A percentile compares a stretch with the other conserved stretches of the same genome.
Conservation (phyloP, 2,797 vertebrate species). For the Squalus acanthias region DNA sequence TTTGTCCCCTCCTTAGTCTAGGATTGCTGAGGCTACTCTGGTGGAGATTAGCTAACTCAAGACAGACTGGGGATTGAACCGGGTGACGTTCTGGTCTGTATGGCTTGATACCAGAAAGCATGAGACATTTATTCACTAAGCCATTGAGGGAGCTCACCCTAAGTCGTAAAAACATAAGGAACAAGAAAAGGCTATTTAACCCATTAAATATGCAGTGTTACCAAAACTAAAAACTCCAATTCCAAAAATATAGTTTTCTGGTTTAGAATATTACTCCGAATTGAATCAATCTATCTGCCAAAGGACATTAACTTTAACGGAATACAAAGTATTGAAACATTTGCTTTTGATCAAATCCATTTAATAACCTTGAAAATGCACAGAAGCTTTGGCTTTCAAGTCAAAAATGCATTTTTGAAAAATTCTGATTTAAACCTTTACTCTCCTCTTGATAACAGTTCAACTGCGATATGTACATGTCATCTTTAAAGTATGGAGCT, state of each 20-base stretch:
- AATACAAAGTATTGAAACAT: constrained; percentile 35
- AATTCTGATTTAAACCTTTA: constrained; percentile 51
- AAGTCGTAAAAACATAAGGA: neutral
- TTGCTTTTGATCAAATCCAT: constrained; percentile 37
- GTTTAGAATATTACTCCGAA: constrained; percentile 22
- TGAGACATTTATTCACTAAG: neutral
- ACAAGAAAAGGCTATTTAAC: neutral
- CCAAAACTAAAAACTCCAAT: constrained; percentile 19
- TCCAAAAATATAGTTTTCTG: neutral
- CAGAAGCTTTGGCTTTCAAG: constrained; percentile 51
- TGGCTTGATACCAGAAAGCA: neutral
- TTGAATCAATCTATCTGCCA: constrained; percentile 33
- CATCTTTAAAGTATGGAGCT: constrained; percentile 69
- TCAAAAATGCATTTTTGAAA: constrained; percentile 47
- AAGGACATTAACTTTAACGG: constrained; percentile 33
- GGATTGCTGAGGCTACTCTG: neutral
- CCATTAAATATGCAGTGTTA: neutral
- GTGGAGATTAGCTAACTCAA: neutral
- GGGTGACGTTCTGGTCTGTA: too few relatives aligned
- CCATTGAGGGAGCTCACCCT: neutral
- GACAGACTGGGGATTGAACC: neutral
- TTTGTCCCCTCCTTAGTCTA: neutral
- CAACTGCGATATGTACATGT: constrained; percentile 60
- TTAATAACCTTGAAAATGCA: constrained; percentile 45
- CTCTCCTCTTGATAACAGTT: constrained; percentile 48